Evolutionary conservation across 2,888 invertebrate genomes (phyloP), one percentile per base, ranked within the genome.

Genomic region (Mantis religiosa): DNA sequence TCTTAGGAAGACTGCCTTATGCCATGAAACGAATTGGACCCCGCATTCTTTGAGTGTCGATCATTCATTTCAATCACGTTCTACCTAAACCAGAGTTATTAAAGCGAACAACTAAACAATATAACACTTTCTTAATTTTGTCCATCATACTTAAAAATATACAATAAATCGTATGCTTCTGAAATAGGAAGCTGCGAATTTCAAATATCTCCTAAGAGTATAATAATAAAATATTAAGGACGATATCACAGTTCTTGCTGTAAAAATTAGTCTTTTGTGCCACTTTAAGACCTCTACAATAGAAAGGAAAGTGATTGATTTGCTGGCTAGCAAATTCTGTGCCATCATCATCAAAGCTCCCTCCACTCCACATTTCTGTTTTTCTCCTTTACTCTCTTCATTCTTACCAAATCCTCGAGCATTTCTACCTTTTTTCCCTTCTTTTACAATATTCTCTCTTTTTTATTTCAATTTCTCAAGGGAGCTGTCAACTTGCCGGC

Each of bases 381-480:
- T 30, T 83, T 83, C 15, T 71, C 20, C 20, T 20, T 54, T 84
- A 27, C 12, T 86, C 9, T 86, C 83, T 83, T 54, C n/a, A 86
- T 85, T 88, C 83, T 85, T 20, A 20, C n/a, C 86, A 71, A 71
- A 71, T 71, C 54, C 25, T 71, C 54, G 6, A 6, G 25, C 12
- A 41, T 41, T 41, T 34, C 85, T 30, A 84, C 82, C 27, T 85
- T 81, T 87, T 47, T 89, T 86, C 83, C 27, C 82, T 82, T 82
- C 88, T 87, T 84, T 71, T 85, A 30, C 86, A 82, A 83, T 88
- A 83, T 83, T 71, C 86, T 34, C 54, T 71, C 54, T 71, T 71
- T 71, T 71, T 83, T 89, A 87, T 87, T 88, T 84, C 88, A 89
- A 89, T 88, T 88, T 87, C 88, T 88, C 85, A 83, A 83, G 88